Conservation (phyloP, 2,888 invertebrate species). For the Heteropelma amictum region DNA sequence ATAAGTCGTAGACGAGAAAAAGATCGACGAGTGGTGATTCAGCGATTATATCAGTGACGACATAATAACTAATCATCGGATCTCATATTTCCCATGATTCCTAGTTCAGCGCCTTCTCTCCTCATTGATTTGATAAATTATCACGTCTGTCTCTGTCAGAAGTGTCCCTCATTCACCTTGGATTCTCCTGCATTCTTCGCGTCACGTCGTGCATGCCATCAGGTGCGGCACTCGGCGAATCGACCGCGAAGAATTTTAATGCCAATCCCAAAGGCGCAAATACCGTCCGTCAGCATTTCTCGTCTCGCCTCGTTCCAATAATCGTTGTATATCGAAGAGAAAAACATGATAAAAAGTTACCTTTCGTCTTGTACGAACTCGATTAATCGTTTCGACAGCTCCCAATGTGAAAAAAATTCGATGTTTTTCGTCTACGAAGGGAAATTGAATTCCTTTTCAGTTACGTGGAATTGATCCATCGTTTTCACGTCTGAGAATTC, state of each 20-base stretch:
- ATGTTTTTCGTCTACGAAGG: background rate
- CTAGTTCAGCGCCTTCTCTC: conserved; percentile 10
- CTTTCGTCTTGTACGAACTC: background rate
- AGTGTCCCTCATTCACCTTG: conserved; percentile 21
- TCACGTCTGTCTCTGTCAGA: conserved; percentile 14
- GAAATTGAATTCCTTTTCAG: background rate
- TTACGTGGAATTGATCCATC: background rate
- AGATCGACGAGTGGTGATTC: conserved; percentile 34
- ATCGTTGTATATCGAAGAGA: background rate
- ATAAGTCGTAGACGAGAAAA: conserved; percentile 12
- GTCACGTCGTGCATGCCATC: conserved; percentile 55
- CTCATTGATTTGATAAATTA: conserved; percentile 30
- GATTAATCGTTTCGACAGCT: background rate
- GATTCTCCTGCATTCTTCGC: conserved; percentile 24
- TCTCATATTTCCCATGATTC: conserved; percentile 14
- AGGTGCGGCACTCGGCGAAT: conserved; percentile 50
- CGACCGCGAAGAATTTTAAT: conserved; percentile 52
- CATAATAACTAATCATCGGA: conserved; percentile 30
- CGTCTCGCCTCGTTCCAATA: background rate
- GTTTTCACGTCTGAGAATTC: background rate
- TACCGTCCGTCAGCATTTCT: background rate
- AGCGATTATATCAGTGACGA: conserved; percentile 29
- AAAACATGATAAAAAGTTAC: background rate
- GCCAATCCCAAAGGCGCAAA: conserved; percentile 36
- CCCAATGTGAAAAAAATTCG: background rate